Conservation (phyloP, 2,888 invertebrate species). For the Nebria brevicollis region DNA sequence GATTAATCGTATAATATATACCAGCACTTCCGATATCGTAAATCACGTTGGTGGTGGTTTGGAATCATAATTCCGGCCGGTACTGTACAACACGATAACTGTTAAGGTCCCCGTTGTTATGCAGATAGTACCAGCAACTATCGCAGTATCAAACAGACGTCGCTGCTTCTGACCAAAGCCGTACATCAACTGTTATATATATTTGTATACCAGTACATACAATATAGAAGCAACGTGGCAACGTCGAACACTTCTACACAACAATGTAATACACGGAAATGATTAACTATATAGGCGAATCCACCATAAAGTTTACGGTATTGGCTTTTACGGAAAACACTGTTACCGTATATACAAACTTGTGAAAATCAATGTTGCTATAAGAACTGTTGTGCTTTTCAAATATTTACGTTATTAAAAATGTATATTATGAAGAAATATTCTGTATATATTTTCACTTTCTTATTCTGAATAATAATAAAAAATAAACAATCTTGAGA, state of each 20-base stretch:
- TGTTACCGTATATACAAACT: not conserved
- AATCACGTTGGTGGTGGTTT: not conserved
- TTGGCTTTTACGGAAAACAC: not conserved
- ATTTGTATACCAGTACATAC: not conserved
- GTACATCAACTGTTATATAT: not conserved
- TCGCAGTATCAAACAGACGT: not conserved
- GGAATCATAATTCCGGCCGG: not conserved
- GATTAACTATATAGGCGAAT: not conserved
- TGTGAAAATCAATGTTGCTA: not conserved
- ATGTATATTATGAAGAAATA: too few relatives aligned
- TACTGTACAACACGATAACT: not conserved
- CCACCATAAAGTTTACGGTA: not conserved
- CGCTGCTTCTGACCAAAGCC: constrained; percentile 4
- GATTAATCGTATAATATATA: not conserved
- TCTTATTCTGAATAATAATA: too few relatives aligned
- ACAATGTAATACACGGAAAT: not conserved
- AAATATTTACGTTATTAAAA: too few relatives aligned
- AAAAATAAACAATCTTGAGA: too few relatives aligned
- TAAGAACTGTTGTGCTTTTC: not conserved
- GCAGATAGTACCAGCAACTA: not conserved
- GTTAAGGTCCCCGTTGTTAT: not conserved
- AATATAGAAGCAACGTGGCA: not conserved
- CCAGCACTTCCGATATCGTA: not conserved
- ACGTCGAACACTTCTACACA: not conserved
- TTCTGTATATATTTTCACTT: too few relatives aligned